A percentile compares a stretch with the other conserved stretches of the same genome.
These are phyloP conservation scores for Octodonta nipae DNA, from an alignment of 2,888 invertebrate genomes.

Conservation along the genomic window DNA sequence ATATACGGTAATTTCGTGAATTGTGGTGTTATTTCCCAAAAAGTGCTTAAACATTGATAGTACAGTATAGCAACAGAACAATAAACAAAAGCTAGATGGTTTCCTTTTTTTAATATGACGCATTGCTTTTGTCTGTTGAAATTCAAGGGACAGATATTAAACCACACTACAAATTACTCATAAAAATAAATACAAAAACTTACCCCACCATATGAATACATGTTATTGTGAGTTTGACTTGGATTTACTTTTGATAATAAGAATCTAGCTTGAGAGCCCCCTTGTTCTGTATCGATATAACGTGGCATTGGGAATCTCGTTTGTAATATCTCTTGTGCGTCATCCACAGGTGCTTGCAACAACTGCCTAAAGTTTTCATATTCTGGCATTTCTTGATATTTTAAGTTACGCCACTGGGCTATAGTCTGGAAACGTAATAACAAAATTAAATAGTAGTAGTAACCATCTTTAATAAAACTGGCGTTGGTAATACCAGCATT, in stretches of 20 bases:
- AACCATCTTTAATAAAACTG: conserved; percentile 3
- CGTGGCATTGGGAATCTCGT: conserved; percentile 96
- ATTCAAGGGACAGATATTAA: too few relatives aligned
- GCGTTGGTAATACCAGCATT: background rate
- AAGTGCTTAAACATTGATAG: too few relatives aligned
- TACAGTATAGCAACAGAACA: too few relatives aligned
- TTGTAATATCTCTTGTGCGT: conserved; percentile 91
- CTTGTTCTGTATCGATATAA: conserved; percentile 97
- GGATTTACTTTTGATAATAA: conserved; percentile 97
- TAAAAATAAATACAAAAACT: conserved; percentile 37
- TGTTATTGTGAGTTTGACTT: conserved; percentile 99
- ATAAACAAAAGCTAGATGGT: background rate
- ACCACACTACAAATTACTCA: conserved; percentile 10
- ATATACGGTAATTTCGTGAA: too few relatives aligned
- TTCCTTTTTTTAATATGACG: background rate
- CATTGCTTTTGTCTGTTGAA: background rate
- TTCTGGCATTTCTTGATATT: conserved; percentile 93
- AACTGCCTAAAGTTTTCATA: conserved; percentile 96
- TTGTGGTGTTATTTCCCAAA: too few relatives aligned
- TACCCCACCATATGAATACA: conserved; percentile 89
- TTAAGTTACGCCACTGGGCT: conserved; percentile 88
- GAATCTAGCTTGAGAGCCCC: conserved; percentile 98
- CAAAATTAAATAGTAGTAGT: background rate
- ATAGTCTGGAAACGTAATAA: conserved; percentile 58
- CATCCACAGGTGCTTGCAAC: conserved; percentile 88